Evolutionary conservation across 2,797 vertebrate genomes (phyloP), one percentile per base, ranked within the genome.

Genomic region (Odontamblyopus rebecca): DNA sequence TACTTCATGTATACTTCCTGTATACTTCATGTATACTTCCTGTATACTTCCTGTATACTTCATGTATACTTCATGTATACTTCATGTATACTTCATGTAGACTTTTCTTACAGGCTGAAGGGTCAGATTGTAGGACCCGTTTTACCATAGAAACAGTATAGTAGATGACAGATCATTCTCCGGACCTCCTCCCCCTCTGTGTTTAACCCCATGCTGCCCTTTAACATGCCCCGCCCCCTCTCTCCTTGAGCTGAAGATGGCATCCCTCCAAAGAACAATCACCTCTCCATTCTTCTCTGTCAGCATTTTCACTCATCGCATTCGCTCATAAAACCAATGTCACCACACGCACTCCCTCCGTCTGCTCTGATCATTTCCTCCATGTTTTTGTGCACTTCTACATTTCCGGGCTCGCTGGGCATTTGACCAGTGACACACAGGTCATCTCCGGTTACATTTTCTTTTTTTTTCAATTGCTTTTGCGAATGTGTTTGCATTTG

Each of bases 281-380:
- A 71, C 79, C 82, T 56, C 30, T 82, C 67, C 23, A 82, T 86
- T 73, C 54, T 71, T 82, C 27, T 81, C 74, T 73, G 88, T 93
- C 93, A 93, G 93, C 93, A 90, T 84, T 92, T 91, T 91, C 72
- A 51, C 84, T 89, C 90, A 85, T 88, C 81, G 79, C 56, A 81
- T n/a, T n/a, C 18, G 62, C 86, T 79, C 87, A 90, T 93, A 93
- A 94, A 91, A 85, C 88, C 93, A 93, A 92, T 93, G 93, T 93
- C 91, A 92, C 83, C 74, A 75, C 16, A 82, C 74, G 75, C 18
- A 80, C 48, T 51, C 86, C 75, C 81, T 75, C 69, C 65, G 81
- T 86, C 86, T 88, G 66, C 82, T 86, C 85, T 88, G 86, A 89
- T 89, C 89, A 88, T 90, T 83, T 89, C 89, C 80, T 82, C 53